These are phyloP conservation scores for Meteorus colon DNA, from an alignment of 2,888 invertebrate genomes.

Conservation along the genomic window DNA sequence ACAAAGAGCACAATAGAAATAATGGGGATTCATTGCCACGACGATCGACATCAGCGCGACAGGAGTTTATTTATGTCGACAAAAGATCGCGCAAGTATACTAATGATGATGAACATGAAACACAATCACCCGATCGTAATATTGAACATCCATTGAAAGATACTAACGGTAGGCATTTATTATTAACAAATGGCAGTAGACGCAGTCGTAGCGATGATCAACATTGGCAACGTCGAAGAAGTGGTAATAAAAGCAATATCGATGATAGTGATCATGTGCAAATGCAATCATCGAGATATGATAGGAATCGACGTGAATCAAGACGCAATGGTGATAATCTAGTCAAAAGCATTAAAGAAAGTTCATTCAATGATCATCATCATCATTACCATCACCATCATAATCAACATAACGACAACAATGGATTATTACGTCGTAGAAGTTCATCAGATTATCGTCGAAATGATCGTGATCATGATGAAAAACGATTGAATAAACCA, in stretches of 20 bases:
- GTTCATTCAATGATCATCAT: conserved; percentile 55
- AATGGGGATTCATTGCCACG: conserved; percentile 27
- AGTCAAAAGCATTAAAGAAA: conserved; percentile 54
- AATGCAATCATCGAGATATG: conserved; percentile 53
- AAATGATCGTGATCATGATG: conserved; percentile 38
- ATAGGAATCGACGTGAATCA: conserved; percentile 53
- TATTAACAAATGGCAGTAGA: conserved; percentile 26
- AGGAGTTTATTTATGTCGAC: conserved; percentile 31
- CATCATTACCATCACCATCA: conserved; percentile 16
- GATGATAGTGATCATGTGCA: conserved; percentile 63
- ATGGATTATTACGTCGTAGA: conserved; percentile 41
- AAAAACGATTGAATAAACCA: conserved; percentile 35
- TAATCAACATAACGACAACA: conserved; percentile 21
- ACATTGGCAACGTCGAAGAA: conserved; percentile 54
- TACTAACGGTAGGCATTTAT: conserved; percentile 25
- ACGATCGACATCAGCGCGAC: conserved; percentile 25
- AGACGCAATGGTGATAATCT: conserved; percentile 55
- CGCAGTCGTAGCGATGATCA: conserved; percentile 54
- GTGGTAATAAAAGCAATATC: conserved; percentile 55
- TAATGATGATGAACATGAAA: conserved; percentile 30
- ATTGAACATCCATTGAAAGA: conserved; percentile 33
- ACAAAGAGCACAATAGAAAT: conserved; percentile 4
- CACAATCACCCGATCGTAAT: conserved; percentile 11
- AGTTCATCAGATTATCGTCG: conserved; percentile 43
- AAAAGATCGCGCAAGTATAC: conserved; percentile 33